A percentile compares a stretch with the other conserved stretches of the same genome.
Conservation (phyloP, 2,113 vertebrate species). For the Nettapus auritus region DNA sequence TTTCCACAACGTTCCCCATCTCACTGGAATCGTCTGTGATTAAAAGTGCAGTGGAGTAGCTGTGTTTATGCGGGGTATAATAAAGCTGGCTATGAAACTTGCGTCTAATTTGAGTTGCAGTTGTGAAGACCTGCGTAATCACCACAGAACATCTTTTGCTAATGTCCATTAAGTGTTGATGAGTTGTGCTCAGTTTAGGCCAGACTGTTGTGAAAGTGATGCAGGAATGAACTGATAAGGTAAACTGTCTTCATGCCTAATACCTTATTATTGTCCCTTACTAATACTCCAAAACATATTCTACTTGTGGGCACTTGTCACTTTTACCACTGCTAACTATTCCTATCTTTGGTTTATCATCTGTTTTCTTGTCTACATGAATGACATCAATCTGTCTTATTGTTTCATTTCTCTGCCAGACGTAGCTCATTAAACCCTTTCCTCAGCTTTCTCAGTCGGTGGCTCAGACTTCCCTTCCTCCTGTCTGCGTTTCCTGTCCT, state of each 20-base stretch:
- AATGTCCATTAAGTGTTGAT: not conserved
- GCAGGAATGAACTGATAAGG: not conserved
- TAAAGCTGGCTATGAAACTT: not conserved
- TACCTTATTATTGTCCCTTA: not conserved
- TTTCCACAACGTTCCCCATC: not conserved
- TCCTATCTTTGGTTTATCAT: not conserved
- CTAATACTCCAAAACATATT: not conserved
- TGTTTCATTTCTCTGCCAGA: not conserved
- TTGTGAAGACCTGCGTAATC: not conserved
- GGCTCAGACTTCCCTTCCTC: not conserved
- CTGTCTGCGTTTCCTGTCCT: not conserved
- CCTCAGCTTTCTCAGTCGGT: not conserved
- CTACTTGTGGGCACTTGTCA: not conserved
- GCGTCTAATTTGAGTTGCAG: not conserved
- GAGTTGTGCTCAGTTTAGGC: not conserved
- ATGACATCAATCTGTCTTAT: accelerated
- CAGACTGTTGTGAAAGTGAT: not conserved
- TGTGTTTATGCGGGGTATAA: not conserved
- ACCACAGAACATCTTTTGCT: not conserved
- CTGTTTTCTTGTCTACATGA: not conserved
- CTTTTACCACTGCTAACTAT: not conserved
- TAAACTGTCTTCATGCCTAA: not conserved
- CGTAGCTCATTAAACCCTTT: accelerated
- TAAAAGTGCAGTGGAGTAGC: not conserved
- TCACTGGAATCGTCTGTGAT: not conserved